phyloP scores from a whole-genome alignment of 2,113 vertebrate genomes.

The Brachirus orientalis region DNA sequence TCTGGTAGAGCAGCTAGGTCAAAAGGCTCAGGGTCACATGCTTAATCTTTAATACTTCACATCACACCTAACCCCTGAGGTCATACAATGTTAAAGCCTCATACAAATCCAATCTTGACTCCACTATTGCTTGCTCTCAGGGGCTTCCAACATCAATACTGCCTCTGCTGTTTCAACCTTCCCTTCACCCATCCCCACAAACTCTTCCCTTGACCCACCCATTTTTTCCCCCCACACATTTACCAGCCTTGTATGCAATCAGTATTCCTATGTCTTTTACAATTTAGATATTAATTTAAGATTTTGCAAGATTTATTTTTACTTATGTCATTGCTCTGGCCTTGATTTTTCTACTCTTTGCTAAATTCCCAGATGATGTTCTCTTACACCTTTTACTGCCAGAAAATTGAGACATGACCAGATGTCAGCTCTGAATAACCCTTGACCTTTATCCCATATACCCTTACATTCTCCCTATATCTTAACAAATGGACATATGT shows the following conservation, averaged over 20 bases:
- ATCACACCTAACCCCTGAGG: conserved; percentile 46
- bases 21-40: conserved; percentile 37
- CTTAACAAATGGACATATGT: conserved; percentile 1
- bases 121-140: conserved; percentile 33
- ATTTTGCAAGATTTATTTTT: conserved; percentile 5
- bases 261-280: neutral
- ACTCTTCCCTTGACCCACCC: conserved; percentile 15
- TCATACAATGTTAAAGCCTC: conserved; percentile 59
- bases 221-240: conserved; percentile 5
- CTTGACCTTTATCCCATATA: neutral
- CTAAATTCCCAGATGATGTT: neutral
- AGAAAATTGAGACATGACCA: conserved; percentile 5
- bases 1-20: conserved; percentile 13
- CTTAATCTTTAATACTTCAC: conserved; percentile 70
- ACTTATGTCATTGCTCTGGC: neutral
- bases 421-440: conserved; percentile 7
- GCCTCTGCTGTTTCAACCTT: conserved; percentile 30
- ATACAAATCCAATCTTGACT: conserved; percentile 65
- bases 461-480: neutral
- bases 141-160: conserved; percentile 56
- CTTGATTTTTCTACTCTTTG: neutral
- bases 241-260: neutral
- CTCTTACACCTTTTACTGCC: neutral
- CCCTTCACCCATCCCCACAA: conserved; percentile 34
- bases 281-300: neutral